Conservation (phyloP, 1,140 invertebrate species). For the Aphaenogaster rudis region DNA sequence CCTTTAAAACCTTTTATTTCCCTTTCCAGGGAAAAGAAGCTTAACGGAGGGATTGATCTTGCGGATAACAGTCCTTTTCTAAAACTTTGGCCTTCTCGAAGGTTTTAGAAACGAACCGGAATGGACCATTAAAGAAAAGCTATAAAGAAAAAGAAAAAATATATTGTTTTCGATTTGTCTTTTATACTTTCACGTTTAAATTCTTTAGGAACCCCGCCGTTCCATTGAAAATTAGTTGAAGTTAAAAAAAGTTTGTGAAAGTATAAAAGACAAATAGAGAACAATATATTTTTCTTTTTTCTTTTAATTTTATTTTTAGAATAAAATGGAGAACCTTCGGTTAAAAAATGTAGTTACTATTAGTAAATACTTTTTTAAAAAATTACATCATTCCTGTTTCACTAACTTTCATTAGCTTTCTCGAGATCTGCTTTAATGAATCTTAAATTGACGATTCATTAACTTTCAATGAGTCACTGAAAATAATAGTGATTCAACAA, state of each 20-base stretch:
- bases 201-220: neutral
- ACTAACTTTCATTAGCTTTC: neutral
- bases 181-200: neutral
- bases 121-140: too few relatives aligned
- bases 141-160: neutral
- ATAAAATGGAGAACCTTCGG: neutral
- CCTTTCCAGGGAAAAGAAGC: too few relatives aligned
- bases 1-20: neutral
- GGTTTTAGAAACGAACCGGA: too few relatives aligned
- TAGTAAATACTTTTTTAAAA: neutral
- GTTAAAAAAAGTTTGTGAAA: neutral
- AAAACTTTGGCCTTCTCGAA: too few relatives aligned
- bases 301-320: neutral
- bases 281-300: too few relatives aligned
- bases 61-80: too few relatives aligned
- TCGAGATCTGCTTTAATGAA: neutral
- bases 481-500: constrained; percentile 1
- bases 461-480: neutral
- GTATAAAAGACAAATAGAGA: too few relatives aligned
- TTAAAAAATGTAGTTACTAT: neutral
- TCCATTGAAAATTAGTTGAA: neutral
- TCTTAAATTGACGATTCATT: neutral
- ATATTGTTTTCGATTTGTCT: neutral
- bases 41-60: too few relatives aligned
- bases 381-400: neutral